Evolutionary conservation across 2,888 invertebrate species (phyloP).

Genomic region (Itoplectis maculator): DNA sequence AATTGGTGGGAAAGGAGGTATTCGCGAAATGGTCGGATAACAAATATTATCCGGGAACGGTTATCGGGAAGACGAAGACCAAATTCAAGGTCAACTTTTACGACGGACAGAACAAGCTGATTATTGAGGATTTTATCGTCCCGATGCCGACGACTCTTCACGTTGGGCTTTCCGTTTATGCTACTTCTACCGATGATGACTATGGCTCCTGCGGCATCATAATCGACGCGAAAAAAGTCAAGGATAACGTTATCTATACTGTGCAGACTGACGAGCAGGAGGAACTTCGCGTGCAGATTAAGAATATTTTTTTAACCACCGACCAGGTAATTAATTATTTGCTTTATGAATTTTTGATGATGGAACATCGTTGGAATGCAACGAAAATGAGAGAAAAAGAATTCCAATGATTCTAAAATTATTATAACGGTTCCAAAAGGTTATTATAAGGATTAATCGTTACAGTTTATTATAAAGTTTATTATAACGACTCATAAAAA

Average conservation of each 20-base stretch:
- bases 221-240: conserved; percentile 67
- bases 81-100: conserved; percentile 89
- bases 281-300: conserved; percentile 75
- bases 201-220: conserved; percentile 79
- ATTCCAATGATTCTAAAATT: too few species aligned
- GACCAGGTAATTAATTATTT: conserved; percentile 75
- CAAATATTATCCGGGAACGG: conserved; percentile 88
- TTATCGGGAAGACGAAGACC: conserved; percentile 86
- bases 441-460: too few species aligned
- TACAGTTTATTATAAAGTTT: too few species aligned
- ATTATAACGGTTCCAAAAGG: too few species aligned
- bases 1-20: conserved; percentile 83
- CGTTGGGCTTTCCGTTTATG: conserved; percentile 78
- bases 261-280: conserved; percentile 78
- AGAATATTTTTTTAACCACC: conserved; percentile 77
- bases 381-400: too few species aligned
- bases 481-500: too few species aligned
- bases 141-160: conserved; percentile 74
- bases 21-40: conserved; percentile 90
- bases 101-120: conserved; percentile 87
- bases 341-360: neutral
- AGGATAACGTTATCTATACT: conserved; percentile 72
- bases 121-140: conserved; percentile 88
- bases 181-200: conserved; percentile 73
- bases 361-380: too few species aligned